Conservation (phyloP, 2,888 invertebrate species). For the Drepana falcataria region DNA sequence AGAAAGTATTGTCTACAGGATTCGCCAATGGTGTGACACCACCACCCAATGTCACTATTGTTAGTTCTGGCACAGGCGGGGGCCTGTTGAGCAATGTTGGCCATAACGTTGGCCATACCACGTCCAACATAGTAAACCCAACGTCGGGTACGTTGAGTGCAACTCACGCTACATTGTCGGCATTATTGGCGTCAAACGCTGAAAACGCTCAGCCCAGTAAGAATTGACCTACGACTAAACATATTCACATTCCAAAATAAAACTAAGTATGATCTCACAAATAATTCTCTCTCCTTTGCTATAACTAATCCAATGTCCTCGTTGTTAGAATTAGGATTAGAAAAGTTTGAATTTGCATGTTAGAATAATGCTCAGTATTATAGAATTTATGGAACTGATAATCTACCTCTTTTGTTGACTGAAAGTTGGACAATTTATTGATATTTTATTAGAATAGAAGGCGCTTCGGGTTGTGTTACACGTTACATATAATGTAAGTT, state of each 20-base stretch:
- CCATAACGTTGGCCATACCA: slow-evolving; percentile 34
- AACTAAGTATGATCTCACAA: slow-evolving; percentile 20
- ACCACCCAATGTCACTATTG: slow-evolving; percentile 71
- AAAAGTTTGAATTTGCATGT: neutral
- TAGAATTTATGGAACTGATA: slow-evolving; percentile 4
- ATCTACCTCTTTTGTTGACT: slow-evolving; percentile 47
- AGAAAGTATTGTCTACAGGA: slow-evolving; percentile 68
- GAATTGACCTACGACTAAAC: slow-evolving; percentile 16
- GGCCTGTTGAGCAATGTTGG: slow-evolving; percentile 38
- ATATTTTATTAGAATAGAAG: neutral
- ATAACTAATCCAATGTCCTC: neutral
- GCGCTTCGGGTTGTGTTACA: neutral
- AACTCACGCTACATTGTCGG: slow-evolving; percentile 71
- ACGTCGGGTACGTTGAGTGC: slow-evolving; percentile 67
- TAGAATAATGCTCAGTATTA: neutral
- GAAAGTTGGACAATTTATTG: slow-evolving; percentile 13
- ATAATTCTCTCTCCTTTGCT: slow-evolving; percentile 1
- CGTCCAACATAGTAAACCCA: slow-evolving; percentile 49
- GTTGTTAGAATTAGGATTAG: neutral
- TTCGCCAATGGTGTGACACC: slow-evolving; percentile 66
- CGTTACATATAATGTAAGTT: neutral
- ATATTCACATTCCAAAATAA: slow-evolving; percentile 12
- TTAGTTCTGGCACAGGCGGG: slow-evolving; percentile 59
- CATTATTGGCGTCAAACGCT: slow-evolving; percentile 53
- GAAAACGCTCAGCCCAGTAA: slow-evolving; percentile 24